phyloP scores from a whole-genome alignment of 2,797 vertebrate species.

The Apodemus agrarius region DNA sequence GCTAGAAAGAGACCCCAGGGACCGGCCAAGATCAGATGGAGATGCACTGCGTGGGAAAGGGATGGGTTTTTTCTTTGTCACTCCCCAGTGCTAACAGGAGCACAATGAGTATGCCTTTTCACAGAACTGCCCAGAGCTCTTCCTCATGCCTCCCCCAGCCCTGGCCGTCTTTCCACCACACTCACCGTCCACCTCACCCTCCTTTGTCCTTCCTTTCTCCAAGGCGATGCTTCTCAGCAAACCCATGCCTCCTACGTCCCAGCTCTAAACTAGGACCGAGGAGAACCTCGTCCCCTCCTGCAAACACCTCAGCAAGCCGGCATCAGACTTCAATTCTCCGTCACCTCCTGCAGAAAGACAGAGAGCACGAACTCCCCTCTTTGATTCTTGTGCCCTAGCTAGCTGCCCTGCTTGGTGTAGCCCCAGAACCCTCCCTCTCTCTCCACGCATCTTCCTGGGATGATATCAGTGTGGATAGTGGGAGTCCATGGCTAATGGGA shows the following conservation, averaged over 20 bases:
- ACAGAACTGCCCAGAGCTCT: neutral
- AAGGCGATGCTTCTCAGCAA: neutral
- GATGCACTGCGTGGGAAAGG: neutral
- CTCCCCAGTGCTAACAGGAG: neutral
- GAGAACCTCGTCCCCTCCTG: neutral
- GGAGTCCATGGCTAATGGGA: neutral
- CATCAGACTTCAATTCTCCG: neutral
- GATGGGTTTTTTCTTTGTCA: neutral
- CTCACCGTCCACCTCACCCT: rapidly evolving
- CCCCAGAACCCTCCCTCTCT: neutral
- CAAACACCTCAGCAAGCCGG: neutral
- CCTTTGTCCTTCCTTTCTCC: neutral
- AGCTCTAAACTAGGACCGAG: neutral
- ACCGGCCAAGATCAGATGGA: neutral
- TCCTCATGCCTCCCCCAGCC: neutral
- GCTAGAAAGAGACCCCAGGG: neutral
- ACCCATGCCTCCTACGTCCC: too few relatives aligned
- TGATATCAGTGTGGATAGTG: neutral
- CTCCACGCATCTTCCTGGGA: neutral
- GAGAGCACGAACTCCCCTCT: neutral
- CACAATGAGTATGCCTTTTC: neutral
- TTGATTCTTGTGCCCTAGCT: neutral
- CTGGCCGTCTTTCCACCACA: too few relatives aligned
- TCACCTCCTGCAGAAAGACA: neutral
- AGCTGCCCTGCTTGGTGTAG: neutral